Percentiles rank a stretch among this genome's conserved stretches.
Conservation (phyloP, 1,140 invertebrate genomes). For the Drosophila tani region DNA sequence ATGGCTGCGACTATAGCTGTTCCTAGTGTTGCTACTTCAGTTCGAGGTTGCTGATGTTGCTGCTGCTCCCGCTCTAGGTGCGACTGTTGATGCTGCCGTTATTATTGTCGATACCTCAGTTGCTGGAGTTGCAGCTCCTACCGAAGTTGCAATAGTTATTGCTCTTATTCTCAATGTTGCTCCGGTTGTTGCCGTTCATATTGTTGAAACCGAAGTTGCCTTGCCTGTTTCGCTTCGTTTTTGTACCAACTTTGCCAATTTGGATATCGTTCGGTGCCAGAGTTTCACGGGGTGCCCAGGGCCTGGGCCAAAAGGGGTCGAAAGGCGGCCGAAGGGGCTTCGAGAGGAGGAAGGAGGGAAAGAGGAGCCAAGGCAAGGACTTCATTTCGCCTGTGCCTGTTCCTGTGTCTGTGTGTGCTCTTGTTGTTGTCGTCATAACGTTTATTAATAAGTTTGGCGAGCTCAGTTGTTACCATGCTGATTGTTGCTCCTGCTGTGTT, state of each 20-base stretch:
- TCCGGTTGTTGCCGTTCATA: background rate
- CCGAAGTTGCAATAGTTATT: conserved; percentile 12
- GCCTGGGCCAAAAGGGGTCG: conserved; percentile 1
- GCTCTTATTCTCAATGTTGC: conserved; percentile 3
- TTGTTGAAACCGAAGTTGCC: conserved; percentile 11
- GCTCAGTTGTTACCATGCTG: conserved; percentile 56
- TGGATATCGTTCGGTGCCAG: conserved; percentile 53
- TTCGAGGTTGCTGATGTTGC: background rate
- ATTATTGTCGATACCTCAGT: too few species aligned
- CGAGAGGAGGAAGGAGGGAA: too few species aligned
- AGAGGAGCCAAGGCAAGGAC: conserved; percentile 17
- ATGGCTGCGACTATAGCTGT: too few species aligned
- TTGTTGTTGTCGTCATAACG: conserved; percentile 75
- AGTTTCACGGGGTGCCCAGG: background rate
- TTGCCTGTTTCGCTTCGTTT: conserved; percentile 48
- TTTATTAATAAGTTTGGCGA: conserved; percentile 76
- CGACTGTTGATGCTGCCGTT: background rate
- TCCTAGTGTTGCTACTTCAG: background rate
- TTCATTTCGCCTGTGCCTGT: conserved; percentile 37
- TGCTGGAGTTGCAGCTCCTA: background rate
- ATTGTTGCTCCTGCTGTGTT: conserved; percentile 70
- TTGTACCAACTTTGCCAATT: conserved; percentile 80
- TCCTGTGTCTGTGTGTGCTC: conserved; percentile 5
- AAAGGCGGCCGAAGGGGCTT: background rate
- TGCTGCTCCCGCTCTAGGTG: conserved; percentile 15